phyloP scores from a whole-genome alignment of 2,797 vertebrate species.

The Lepus townsendii region DNA sequence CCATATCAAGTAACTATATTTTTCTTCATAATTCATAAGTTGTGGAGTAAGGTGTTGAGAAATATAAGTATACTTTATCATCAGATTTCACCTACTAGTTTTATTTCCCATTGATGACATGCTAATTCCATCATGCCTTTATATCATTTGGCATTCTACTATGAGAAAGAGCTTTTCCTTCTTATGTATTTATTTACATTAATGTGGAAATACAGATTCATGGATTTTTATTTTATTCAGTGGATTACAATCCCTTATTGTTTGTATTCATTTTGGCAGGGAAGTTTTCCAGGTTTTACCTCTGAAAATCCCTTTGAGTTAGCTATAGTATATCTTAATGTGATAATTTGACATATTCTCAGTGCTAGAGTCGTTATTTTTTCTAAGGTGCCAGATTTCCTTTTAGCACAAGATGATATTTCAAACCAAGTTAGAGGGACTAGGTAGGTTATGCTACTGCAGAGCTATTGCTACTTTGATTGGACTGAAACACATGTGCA shows the following conservation, averaged over 20 bases:
- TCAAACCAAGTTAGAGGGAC: neutral
- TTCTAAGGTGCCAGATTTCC: neutral
- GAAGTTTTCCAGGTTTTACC: neutral
- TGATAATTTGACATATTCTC: constrained; percentile 1
- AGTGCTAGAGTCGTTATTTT: neutral
- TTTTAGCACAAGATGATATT: neutral
- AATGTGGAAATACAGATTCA: constrained; percentile 38
- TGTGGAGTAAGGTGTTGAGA: neutral
- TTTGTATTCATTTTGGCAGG: constrained; percentile 20
- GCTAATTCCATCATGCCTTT: neutral
- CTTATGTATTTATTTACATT: constrained; percentile 29
- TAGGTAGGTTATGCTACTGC: neutral
- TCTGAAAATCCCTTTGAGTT: neutral
- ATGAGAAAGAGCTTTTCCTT: neutral
- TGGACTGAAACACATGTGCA: neutral
- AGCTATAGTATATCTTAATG: neutral
- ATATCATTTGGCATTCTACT: neutral
- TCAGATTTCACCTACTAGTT: neutral
- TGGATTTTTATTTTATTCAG: constrained; percentile 15
- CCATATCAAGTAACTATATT: constrained; percentile 10
- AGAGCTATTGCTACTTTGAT: neutral
- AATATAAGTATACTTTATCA: neutral
- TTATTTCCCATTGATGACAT: neutral
- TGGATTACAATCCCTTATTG: neutral
- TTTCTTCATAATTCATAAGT: constrained; percentile 20